A percentile compares a stretch with the other conserved stretches of the same genome.
Evolutionary conservation across 2,888 invertebrate genomes (phyloP).

Genomic region (Electrophaes corylata): DNA sequence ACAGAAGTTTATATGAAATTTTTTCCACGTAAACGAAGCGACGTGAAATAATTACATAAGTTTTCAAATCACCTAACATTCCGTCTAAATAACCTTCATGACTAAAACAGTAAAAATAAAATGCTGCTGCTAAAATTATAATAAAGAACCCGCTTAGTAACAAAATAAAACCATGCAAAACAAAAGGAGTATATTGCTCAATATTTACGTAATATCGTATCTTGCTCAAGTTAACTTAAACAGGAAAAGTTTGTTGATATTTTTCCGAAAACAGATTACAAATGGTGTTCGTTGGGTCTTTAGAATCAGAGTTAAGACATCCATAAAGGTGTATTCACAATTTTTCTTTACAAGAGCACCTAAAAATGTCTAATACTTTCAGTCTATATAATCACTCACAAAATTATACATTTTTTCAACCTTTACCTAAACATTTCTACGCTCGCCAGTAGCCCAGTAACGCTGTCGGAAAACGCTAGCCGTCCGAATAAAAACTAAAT

Average conservation of each 20-base stretch:
- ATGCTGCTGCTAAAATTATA: not conserved
- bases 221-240: slow-evolving; percentile 29
- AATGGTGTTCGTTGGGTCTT: slow-evolving; percentile 15
- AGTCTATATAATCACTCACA: no score
- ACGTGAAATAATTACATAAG: not conserved
- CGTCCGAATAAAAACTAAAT: no score
- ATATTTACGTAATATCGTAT: slow-evolving; percentile 31
- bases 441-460: no score
- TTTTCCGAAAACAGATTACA: slow-evolving; percentile 29
- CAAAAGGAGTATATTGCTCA: slow-evolving; percentile 19
- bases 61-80: slow-evolving; percentile 3
- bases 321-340: not conserved
- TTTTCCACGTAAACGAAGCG: no score
- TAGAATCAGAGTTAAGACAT: slow-evolving; percentile 5
- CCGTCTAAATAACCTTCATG: not conserved
- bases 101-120: slow-evolving; percentile 10
- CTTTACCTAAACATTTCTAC: no score
- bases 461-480: no score
- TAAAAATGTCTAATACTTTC: no score
- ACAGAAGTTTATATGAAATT: no score
- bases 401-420: no score
- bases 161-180: slow-evolving; percentile 15
- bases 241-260: slow-evolving; percentile 33
- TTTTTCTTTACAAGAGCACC: no score
- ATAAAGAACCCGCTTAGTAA: slow-evolving; percentile 4